A percentile compares a stretch with the other conserved stretches of the same genome.
phyloP scores from a whole-genome alignment of 2,797 vertebrate genomes.

The Cyprinella venusta region DNA sequence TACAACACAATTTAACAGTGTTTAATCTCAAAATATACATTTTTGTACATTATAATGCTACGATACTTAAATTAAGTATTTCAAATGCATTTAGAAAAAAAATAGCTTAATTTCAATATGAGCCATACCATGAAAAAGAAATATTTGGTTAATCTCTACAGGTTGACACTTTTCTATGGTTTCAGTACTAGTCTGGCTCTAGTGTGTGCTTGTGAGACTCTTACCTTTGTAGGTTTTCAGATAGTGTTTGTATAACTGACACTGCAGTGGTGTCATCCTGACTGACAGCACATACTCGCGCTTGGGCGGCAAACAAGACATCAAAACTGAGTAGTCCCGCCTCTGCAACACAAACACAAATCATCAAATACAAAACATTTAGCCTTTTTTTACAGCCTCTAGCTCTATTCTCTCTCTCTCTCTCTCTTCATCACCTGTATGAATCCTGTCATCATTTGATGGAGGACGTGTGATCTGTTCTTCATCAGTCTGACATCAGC shows the following conservation, averaged over 20 bases:
- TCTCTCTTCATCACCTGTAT: constrained; percentile 83
- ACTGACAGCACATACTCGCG: constrained; percentile 93
- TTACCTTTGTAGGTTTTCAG: constrained; percentile 88
- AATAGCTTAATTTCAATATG: not conserved
- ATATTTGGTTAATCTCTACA: not conserved
- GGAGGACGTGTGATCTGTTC: constrained; percentile 93
- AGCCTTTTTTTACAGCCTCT: not conserved
- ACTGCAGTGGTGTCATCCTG: constrained; percentile 88
- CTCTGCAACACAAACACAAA: constrained; percentile 76
- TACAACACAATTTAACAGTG: not conserved
- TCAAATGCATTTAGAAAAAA: not conserved
- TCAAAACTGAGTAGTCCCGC: constrained; percentile 91
- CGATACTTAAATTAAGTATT: not conserved
- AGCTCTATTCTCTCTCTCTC: not conserved
- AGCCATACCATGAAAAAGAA: not conserved
- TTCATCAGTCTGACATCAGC: constrained; percentile 95
- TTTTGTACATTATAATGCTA: not conserved
- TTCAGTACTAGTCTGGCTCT: not conserved
- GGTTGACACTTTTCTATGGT: not conserved
- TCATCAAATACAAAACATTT: not conserved
- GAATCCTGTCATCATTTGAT: constrained; percentile 91
- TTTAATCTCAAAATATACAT: not conserved
- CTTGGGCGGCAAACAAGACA: constrained; percentile 94
- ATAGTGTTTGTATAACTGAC: constrained; percentile 89
- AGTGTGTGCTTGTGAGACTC: constrained; percentile 16